Base-by-base conservation (phyloP, 2,888 invertebrate species). In the Notodonta ziczac region DNA sequence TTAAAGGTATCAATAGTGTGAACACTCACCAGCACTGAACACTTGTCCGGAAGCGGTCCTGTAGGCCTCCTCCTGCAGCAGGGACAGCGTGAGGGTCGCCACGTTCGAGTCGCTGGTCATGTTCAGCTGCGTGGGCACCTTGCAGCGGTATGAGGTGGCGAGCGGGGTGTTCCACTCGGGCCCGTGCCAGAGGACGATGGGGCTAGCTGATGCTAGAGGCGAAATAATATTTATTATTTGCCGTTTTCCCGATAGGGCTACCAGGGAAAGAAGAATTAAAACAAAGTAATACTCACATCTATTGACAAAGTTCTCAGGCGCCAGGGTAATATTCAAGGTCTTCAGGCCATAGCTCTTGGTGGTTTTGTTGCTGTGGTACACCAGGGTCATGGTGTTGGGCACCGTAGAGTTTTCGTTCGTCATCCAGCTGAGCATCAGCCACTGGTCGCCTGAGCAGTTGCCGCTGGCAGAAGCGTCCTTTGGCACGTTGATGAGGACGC, bases 61-160 rank as follows among this genome's bases (percentile, higher is more conserved):
- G 94, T 96, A 98, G 5, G 97, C 97, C 88, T 97, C 96, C 76
- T 96, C 94, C 82, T 97, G 97, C 54, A 97, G 89, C 64, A 95
- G 89, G 32, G 94, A 93, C 12, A 97, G 79, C 24, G 92, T 94
- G 39, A 97, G 80, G 6, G 82, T 84, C 9, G 94, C 96, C 10
- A 77, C 79, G 75, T 65, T 81, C 9, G 71, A 53, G 46, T 74
- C 78, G 1, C 85, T 79, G 8, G 94, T 94, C 78, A 96, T 86
- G 80, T 95, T 94, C 46, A 97, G 83, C 13, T 80, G 85, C 69
- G 96, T 95, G 58, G 94, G 82, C 58, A 95, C 94, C 42, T 92
- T 84, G 89, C 97, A 97, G 75, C 96, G 95, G 89, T 97, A 97
- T 0, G 97, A 97, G 75, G 96, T 95, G 52, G 93, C 89, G 48